Evolutionary conservation across 2,888 invertebrate species (phyloP).

Genomic region (Nemurella pictetii): DNA sequence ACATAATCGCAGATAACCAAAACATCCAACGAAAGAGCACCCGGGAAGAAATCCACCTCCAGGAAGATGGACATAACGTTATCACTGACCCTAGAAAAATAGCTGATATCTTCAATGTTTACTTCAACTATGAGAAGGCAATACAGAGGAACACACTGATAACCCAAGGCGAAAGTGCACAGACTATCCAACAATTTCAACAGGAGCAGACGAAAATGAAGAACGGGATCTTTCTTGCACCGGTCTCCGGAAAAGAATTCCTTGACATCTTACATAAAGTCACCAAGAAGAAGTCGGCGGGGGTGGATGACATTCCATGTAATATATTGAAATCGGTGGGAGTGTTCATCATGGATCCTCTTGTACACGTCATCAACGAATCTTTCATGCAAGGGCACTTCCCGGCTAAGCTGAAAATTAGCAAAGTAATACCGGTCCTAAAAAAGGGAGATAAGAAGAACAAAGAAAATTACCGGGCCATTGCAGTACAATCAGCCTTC

Average conservation of each 20-base stretch:
- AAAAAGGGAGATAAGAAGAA: slow-evolving; percentile 2
- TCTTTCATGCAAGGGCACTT: background rate
- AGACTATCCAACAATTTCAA: no score
- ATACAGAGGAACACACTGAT: background rate
- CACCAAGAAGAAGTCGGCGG: slow-evolving; percentile 27
- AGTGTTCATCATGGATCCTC: background rate
- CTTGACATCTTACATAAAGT: background rate
- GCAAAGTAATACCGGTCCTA: background rate
- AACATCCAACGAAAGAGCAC: no score
- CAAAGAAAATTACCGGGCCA: background rate
- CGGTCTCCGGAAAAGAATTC: no score
- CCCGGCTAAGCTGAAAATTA: background rate
- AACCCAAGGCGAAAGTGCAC: no score
- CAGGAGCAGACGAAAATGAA: no score
- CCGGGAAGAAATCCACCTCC: no score
- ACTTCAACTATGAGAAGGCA: background rate
- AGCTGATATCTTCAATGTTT: no score
- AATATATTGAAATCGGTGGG: background rate
- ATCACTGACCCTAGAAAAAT: no score
- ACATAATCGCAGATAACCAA: no score
- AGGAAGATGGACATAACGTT: no score
- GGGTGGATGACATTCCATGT: slow-evolving; percentile 33
- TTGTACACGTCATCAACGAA: background rate
- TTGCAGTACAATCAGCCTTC: slow-evolving; percentile 3
- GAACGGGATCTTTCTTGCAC: no score